Base-by-base conservation (phyloP, 1,140 invertebrate species). In the Cyphomyrmex costatus region DNA sequence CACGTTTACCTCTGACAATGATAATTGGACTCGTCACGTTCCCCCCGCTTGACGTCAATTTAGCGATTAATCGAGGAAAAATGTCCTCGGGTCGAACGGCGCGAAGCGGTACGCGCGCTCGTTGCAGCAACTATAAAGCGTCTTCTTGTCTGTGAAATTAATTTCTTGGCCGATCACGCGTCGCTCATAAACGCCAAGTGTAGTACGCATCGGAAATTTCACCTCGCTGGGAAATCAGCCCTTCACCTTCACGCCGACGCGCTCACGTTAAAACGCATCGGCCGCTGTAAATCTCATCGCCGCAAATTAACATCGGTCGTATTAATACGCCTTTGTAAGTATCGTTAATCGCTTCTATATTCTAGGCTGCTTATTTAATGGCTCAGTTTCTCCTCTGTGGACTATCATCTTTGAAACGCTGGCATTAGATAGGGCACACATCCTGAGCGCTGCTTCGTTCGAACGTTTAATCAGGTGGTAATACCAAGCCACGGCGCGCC, bases 21-120 rank as follows among this genome's bases (percentile, higher is more conserved):
- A 85, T 89, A 90, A 90, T 90, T 87, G 88, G 73, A 79, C 85
- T 89, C 76, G 84, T 89, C 89, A 66, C 88, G 65, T 86, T 21
- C 74, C 46, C 71, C 78, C 10, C 80, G 58, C 14, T 5, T 19
- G 51, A 65, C 74, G 82, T 88, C 74, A 88, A 88, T 88, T 89
- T 74, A 85, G 70, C 76, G 88, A 87, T 86, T 86, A 86, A 89
- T 86, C 61, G 83, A 65, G 66, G 49, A 70, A 88, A 85, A 76
- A 89, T 70, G 65, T 61, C 79, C 30, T 73, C 63, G 58, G 79
- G 68, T 87, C 79, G 86, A 24, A 49, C n/a, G 33, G 1, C 36
- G 46, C 46, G 46, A 10, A 51, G 68, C 30, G 42, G 56, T 30
- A 33, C 65, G 76, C 27, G 12, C 42, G 30, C 70, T 1, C 14